Base-by-base conservation (phyloP, 2,797 vertebrate species). In the Carapus acus region DNA sequence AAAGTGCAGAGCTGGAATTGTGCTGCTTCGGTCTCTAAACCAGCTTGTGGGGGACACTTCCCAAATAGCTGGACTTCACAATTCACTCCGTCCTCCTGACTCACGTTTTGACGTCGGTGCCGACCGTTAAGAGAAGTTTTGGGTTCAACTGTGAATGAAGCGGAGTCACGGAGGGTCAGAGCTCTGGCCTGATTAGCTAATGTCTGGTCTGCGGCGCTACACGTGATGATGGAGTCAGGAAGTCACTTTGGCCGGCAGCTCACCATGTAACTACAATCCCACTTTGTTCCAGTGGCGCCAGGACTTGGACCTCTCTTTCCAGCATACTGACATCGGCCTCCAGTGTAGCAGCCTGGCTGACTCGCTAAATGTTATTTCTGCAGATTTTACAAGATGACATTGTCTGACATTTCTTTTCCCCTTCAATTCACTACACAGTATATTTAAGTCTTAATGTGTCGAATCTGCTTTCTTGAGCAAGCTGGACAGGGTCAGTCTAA, bases 71-170 rank as follows among this genome's bases (percentile, higher is more conserved):
- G 38, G 37, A 5, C 45, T 43, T 57, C 55, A 37, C 13, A 40
- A 12, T 58, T n/a, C n/a, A n/a, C n/a, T n/a, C n/a, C n/a, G n/a
- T n/a, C n/a, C n/a, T n/a, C n/a, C n/a, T n/a, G 20, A 34, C 38
- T 54, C 43, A 45, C n/a, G 40, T 20, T 58, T 18, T 18, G n/a
- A 19, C 2, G n/a, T 21, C 23, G 39, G 34, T 58, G 20, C 56
- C 46, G 54, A 49, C 42, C 47, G 59, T 51, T 16, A 7, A 33
- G 16, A 59, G n/a, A 52, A 16, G 20, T 59, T 66, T 49, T 44
- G 49, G 46, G 27, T 71, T 62, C 69, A 67, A 77, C 74, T 78
- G 74, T 82, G 76, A 83, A 81, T 45, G 74, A 61, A 52, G 54
- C 34, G 3, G 14, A 59, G 42, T 51, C 21, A 21, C 43, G 49